Evolutionary conservation across 2,113 vertebrate genomes (phyloP).

Genomic region (Nyctibius bracteatus): DNA sequence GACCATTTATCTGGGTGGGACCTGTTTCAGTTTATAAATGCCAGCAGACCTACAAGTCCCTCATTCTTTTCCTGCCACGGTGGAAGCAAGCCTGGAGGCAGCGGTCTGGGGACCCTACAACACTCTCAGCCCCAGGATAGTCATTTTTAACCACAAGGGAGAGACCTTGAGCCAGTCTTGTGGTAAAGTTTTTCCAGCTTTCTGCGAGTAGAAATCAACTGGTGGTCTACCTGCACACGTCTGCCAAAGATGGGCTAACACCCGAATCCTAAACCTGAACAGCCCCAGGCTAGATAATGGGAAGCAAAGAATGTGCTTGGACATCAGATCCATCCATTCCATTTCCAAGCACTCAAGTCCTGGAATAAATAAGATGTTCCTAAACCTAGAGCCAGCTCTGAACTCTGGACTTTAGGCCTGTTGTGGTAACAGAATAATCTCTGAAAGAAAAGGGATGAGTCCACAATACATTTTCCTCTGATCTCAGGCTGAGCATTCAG

Average conservation of each 20-base stretch:
- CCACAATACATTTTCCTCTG: background rate
- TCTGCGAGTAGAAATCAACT: background rate
- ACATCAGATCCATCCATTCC: background rate
- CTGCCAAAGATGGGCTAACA: background rate
- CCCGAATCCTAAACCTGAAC: background rate
- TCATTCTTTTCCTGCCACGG: background rate
- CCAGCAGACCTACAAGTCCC: background rate
- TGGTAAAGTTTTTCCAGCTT: background rate
- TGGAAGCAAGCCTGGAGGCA: background rate
- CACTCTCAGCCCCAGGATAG: background rate
- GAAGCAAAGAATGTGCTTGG: background rate
- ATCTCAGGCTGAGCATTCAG: background rate
- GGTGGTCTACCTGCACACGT: background rate
- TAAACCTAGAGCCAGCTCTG: background rate
- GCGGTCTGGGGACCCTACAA: background rate
- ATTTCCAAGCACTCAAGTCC: background rate
- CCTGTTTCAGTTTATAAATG: background rate
- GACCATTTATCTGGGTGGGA: conserved; percentile 25
- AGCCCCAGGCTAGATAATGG: background rate
- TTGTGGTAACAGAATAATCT: background rate
- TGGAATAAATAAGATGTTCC: background rate
- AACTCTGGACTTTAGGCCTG: background rate
- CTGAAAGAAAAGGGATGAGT: background rate
- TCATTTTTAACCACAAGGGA: conserved; percentile 40
- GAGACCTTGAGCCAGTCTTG: conserved; percentile 26